phyloP scores from a whole-genome alignment of 2,888 invertebrate genomes.

The Spatulosminthurus flaviceps region DNA sequence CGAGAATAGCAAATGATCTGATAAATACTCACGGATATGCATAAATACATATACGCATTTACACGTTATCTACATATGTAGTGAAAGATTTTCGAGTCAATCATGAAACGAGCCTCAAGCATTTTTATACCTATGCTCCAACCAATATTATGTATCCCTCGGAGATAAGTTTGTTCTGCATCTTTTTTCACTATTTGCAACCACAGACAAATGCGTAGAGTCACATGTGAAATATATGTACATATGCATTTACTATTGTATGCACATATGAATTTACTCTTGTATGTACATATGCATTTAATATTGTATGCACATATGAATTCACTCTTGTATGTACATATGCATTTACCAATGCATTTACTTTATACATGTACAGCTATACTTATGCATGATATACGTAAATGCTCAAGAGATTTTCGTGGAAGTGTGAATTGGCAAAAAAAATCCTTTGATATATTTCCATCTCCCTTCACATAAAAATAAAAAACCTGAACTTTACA shows the following conservation, averaged over 20 bases:
- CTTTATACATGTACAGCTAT: too few relatives aligned
- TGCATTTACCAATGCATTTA: too few relatives aligned
- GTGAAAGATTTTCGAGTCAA: background rate
- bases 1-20: constrained; percentile 21
- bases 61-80: background rate
- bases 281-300: too few relatives aligned
- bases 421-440: background rate
- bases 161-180: too few relatives aligned
- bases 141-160: background rate
- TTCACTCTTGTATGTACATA: too few relatives aligned
- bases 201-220: too few relatives aligned
- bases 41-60: background rate
- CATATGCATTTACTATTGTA: too few relatives aligned
- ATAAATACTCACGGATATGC: constrained; percentile 10
- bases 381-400: too few relatives aligned
- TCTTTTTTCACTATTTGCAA: too few relatives aligned
- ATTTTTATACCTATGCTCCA: background rate
- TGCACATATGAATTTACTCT: too few relatives aligned
- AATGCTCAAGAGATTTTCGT: background rate
- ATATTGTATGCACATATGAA: too few relatives aligned
- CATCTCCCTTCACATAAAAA: background rate
- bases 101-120: background rate
- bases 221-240: too few relatives aligned
- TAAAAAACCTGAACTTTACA: background rate
- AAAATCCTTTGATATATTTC: constrained; percentile 7